Evolutionary conservation across 2,888 invertebrate genomes (phyloP), one percentile per base, ranked within the genome.

Genomic region (Rosalia funebris): DNA sequence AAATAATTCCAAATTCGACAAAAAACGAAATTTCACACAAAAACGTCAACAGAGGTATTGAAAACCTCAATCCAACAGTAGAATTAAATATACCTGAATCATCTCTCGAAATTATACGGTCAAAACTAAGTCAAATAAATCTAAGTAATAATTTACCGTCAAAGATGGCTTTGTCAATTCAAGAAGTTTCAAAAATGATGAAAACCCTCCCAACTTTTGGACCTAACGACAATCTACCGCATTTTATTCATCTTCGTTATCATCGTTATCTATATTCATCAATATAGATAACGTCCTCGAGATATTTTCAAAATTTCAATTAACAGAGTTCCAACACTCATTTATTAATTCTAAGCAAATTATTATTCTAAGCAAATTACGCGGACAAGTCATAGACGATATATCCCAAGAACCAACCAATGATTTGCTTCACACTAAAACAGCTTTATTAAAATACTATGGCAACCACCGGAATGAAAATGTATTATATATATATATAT

Each of bases 391-490:
- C n/a, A 17, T 17, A 3, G 17, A 15, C 17, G 17, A 42, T n/a
- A 19, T 42, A 10, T 39, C 39, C 2, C 39, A 39, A 39, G 39
- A 39, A 11, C 14, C 12, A 3, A 39, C 39, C 5, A 14, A 11
- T 14, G 39, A 39, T 11, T 39, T 7, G 39, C 2, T 14, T 14
- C 39, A 39, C 7, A 39, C 4, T 2, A 48, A 48, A 36, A 5
- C 10, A 11, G 47, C 47, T n/a, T 11, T 48, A 34, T 32, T 46
- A 9, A 46, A 46, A 32, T 32, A 46, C 10, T 46, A 46, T 7
- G 46, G 46, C 9, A 14, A 48, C 12, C 47, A 48, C 16, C 32
- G 19, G 4, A 48, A 48, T 9, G 36, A 48, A 12, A 36, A 17
- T 17, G 5, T 36, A 11, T 17, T 48, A 17, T 5, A 34, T 11